phyloP scores from a whole-genome alignment of 2,888 invertebrate species.

The Mesorhabditis sp. region DNA sequence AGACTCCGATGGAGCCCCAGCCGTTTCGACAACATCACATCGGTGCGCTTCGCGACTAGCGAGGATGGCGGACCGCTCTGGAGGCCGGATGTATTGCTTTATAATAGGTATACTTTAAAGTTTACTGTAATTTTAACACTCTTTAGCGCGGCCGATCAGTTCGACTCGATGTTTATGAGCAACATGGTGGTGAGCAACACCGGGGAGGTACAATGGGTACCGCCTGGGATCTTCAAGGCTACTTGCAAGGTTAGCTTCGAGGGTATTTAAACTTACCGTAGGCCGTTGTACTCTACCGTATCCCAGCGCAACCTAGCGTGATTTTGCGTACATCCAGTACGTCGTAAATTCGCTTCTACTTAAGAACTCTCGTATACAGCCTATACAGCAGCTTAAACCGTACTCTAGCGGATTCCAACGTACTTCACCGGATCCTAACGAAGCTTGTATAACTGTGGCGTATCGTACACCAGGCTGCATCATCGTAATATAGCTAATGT shows the following conservation, averaged over 20 bases:
- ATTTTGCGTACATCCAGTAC: too few species aligned
- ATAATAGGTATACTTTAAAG: slow-evolving; percentile 33
- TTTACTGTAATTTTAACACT: not conserved
- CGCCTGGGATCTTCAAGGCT: slow-evolving; percentile 42
- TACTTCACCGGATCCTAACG: too few species aligned
- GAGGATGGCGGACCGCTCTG: slow-evolving; percentile 39
- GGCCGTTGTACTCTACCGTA: too few species aligned
- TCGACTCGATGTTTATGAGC: slow-evolving; percentile 43
- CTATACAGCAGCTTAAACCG: too few species aligned
- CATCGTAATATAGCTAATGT: too few species aligned
- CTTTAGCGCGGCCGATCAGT: slow-evolving; percentile 44
- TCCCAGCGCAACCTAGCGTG: too few species aligned
- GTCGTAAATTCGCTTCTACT: too few species aligned
- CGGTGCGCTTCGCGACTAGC: slow-evolving; percentile 27
- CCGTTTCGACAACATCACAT: slow-evolving; percentile 39
- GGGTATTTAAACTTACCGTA: too few species aligned
- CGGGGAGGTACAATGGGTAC: slow-evolving; percentile 47
- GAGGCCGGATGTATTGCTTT: slow-evolving; percentile 46
- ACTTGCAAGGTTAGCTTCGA: not conserved
- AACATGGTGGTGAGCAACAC: slow-evolving; percentile 41
- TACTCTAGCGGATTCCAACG: too few species aligned
- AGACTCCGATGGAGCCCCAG: slow-evolving; percentile 42
- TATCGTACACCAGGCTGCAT: too few species aligned
- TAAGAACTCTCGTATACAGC: too few species aligned
- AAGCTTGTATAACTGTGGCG: too few species aligned